phyloP scores from a whole-genome alignment of 2,888 invertebrate genomes.

The Mimachlamys varia region DNA sequence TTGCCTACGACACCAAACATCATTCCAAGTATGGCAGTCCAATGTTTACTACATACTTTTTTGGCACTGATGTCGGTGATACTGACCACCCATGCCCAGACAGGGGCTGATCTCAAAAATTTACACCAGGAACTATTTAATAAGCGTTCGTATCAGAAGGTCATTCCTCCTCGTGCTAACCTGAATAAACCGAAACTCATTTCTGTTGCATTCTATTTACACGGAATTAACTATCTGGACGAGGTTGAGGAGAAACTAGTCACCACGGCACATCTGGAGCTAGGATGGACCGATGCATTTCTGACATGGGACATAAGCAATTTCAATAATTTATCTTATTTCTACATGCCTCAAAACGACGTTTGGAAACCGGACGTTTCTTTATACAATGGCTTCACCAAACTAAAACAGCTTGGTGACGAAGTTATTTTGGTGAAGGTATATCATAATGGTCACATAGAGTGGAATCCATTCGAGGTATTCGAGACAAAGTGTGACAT shows the following conservation, averaged over 20 bases:
- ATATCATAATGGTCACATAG: background rate
- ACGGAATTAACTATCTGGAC: background rate
- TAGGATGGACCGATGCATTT: background rate
- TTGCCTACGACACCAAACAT: background rate
- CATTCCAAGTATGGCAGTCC: background rate
- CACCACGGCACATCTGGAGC: background rate
- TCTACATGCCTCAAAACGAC: background rate
- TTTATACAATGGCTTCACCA: background rate
- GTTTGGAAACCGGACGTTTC: background rate
- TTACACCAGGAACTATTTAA: background rate
- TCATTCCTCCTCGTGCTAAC: background rate
- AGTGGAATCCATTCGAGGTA: background rate
- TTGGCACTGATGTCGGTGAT: background rate
- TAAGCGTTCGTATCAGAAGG: background rate
- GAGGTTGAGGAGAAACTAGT: background rate
- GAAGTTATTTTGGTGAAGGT: background rate
- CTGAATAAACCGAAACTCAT: background rate
- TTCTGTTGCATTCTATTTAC: background rate
- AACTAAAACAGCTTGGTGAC: background rate
- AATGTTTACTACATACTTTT: background rate
- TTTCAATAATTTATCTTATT: background rate
- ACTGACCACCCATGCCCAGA: background rate
- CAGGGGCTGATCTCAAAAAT: background rate
- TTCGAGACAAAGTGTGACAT: conserved; percentile 18
- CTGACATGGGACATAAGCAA: background rate